These are phyloP conservation scores for Mylabris sibirica DNA, from an alignment of 2,888 invertebrate genomes.

Conservation along the genomic window DNA sequence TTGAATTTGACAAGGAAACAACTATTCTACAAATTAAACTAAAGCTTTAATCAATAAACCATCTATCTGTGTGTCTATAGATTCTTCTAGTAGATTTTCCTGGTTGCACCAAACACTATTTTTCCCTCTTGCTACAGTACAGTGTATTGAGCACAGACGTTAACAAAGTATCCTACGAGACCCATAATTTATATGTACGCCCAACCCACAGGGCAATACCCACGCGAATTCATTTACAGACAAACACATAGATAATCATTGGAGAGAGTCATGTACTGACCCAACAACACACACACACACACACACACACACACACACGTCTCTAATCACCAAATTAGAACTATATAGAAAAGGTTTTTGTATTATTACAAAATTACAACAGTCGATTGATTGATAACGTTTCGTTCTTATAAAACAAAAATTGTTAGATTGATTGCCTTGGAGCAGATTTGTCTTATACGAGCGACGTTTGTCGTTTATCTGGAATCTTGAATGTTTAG, in stretches of 20 bases:
- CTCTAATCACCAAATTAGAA: neutral
- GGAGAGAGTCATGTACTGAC: neutral
- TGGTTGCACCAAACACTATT: neutral
- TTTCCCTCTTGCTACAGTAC: neutral
- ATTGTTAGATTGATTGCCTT: constrained; percentile 8
- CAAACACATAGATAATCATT: constrained; percentile 28
- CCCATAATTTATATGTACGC: constrained; percentile 30
- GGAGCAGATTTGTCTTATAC: neutral
- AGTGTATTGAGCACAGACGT: constrained; percentile 19
- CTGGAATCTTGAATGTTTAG: neutral
- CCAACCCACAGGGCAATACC: constrained; percentile 28
- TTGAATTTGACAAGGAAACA: neutral
- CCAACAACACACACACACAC: neutral
- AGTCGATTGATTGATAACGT: neutral
- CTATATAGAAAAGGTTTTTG: neutral
- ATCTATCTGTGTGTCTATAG: neutral
- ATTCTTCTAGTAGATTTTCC: neutral
- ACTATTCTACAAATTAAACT: neutral
- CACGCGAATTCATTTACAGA: constrained; percentile 34
- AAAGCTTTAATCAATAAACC: neutral
- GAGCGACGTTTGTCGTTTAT: neutral
- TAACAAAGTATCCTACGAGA: constrained; percentile 27
- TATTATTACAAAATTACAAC: neutral
- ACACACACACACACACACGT: neutral
- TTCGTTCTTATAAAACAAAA: neutral